Percentiles rank a stretch among this genome's conserved stretches.
Evolutionary conservation across 2,797 vertebrate genomes (phyloP).

Genomic region (Sebastes itinus): DNA sequence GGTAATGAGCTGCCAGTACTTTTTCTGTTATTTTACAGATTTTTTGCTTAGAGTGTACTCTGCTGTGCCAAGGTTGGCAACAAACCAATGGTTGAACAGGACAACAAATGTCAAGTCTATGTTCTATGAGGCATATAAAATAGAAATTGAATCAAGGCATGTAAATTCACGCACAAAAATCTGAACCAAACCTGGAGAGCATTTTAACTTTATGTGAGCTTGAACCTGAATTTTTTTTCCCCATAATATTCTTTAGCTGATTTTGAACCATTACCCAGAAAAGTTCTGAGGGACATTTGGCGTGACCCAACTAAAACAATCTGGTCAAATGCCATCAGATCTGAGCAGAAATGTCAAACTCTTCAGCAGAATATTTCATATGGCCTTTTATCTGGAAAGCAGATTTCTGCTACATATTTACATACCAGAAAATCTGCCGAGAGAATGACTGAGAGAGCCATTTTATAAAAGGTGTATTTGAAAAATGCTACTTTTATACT

Average conservation of each 20-base stretch:
- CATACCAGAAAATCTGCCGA: neutral
- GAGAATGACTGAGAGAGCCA: neutral
- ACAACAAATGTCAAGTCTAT: conserved; percentile 1
- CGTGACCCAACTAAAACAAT: conserved; percentile 15
- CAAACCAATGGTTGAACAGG: neutral
- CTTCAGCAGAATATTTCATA: conserved; percentile 52
- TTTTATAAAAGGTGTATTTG: neutral
- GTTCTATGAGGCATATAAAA: neutral
- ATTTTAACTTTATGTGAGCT: neutral
- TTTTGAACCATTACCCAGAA: conserved; percentile 1
- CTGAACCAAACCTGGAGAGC: neutral
- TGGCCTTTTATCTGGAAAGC: conserved; percentile 31
- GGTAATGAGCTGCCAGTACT: no score
- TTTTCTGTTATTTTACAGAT: no score
- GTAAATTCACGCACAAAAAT: neutral
- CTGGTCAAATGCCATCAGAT: conserved; percentile 29
- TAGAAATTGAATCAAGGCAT: neutral
- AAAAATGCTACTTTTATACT: neutral
- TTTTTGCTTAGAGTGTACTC: neutral
- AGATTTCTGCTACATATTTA: conserved; percentile 15
- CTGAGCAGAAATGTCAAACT: conserved; percentile 54
- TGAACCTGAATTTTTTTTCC: neutral
- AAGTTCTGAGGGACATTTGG: conserved; percentile 31
- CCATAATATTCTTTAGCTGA: neutral
- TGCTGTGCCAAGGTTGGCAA: neutral